Percentiles rank a stretch among this genome's conserved stretches.
Evolutionary conservation across 1,140 invertebrate genomes (phyloP).

Genomic region (Polypedilum vanderplanki): DNA sequence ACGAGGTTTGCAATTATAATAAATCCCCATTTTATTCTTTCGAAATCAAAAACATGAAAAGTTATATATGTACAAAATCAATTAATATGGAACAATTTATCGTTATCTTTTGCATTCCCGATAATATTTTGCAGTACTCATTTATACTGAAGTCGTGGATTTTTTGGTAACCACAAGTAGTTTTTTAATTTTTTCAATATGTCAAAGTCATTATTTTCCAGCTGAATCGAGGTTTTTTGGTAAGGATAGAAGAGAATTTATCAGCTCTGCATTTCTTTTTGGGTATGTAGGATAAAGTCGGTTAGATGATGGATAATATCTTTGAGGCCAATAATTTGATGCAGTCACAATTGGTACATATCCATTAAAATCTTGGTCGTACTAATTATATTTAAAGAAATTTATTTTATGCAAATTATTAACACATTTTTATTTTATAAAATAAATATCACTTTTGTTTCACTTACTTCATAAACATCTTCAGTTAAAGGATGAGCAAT

Average conservation of each 20-base stretch:
- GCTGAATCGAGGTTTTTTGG: background rate
- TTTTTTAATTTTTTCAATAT: too few species aligned
- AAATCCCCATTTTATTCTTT: conserved; percentile 11
- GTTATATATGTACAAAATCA: conserved; percentile 23
- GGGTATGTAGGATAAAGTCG: background rate
- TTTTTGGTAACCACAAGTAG: background rate
- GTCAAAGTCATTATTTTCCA: background rate
- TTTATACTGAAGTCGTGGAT: too few species aligned
- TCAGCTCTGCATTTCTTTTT: conserved; percentile 2
- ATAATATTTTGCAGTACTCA: too few species aligned
- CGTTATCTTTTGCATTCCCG: too few species aligned
- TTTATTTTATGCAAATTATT: background rate
- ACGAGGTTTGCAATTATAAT: too few species aligned
- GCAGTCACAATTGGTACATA: background rate
- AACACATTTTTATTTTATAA: background rate
- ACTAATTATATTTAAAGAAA: background rate
- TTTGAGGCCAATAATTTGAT: conserved; percentile 15
- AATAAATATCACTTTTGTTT: background rate
- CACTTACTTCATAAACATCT: background rate
- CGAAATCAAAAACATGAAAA: conserved; percentile 20
- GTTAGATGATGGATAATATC: background rate
- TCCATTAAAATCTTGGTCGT: conserved; percentile 1
- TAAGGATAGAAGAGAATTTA: background rate
- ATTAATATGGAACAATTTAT: conserved; percentile 3
- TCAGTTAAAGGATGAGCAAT: background rate